phyloP scores from a whole-genome alignment of 2,113 vertebrate species.

The Chamaetylas fuelleborni region DNA sequence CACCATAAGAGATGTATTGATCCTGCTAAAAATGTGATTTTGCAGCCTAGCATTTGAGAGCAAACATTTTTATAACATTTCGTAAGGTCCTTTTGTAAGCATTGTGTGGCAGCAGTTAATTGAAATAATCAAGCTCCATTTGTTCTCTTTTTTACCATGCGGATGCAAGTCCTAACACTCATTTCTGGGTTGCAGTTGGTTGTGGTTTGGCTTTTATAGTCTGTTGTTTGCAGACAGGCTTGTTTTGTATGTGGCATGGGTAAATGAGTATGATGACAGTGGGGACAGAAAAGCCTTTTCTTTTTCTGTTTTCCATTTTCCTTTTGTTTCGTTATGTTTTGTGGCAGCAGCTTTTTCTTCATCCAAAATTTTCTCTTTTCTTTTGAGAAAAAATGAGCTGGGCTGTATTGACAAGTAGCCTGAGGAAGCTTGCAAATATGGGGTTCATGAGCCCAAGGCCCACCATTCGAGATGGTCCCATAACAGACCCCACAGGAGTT shows the following conservation, averaged over 20 bases:
- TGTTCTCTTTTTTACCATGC: background rate
- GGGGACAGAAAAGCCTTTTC: background rate
- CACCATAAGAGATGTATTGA: background rate
- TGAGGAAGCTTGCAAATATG: background rate
- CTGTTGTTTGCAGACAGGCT: slow-evolving; percentile 32
- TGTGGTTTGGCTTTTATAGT: slow-evolving; percentile 33
- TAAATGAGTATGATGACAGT: background rate
- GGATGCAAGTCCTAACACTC: background rate
- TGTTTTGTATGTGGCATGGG: background rate
- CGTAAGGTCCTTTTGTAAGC: background rate
- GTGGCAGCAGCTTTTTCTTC: background rate
- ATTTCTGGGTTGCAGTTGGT: slow-evolving; percentile 20
- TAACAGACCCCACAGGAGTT: background rate
- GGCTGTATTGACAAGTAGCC: background rate
- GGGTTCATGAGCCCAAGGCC: background rate
- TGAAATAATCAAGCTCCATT: slow-evolving; percentile 47
- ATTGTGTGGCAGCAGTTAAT: background rate
- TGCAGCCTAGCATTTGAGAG: background rate
- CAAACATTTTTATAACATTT: slow-evolving; percentile 33
- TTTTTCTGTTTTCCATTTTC: background rate
- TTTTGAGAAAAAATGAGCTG: background rate
- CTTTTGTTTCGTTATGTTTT: slow-evolving; percentile 12
- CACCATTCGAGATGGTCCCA: background rate
- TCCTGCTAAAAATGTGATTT: slow-evolving; percentile 24
- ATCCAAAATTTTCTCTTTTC: background rate